Evolutionary conservation across 1,140 invertebrate genomes (phyloP), one percentile per base, ranked within the genome.

Genomic region (Heliconius himera): DNA sequence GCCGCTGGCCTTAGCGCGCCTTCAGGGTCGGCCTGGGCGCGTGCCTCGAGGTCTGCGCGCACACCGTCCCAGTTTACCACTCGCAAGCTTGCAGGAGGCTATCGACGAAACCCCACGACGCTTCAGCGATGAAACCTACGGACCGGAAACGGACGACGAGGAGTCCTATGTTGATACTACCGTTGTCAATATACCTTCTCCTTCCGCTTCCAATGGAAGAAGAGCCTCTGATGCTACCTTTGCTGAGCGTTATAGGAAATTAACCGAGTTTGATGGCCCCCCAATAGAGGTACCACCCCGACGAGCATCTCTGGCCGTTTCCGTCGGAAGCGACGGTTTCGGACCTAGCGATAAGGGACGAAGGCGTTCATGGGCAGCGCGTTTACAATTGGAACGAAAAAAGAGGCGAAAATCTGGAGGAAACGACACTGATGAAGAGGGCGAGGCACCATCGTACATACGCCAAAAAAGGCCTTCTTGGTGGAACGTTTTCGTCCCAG

Each of bases 401-500:
- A 94, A 94, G 84, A 85, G 94, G 70, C 90, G 94, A 73, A 94
- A 94, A 82, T 95, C 94, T 4, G 94, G 93, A 5, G 92, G 90
- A 38, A 92, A 91, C 75, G 93, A 94, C 41, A 95, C 94, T 36
- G 95, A 95, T 83, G 94, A 95, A 60, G 95, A 96, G 76, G 94
- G 89, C 41, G 94, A 95, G 13, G 94, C 95, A n/a, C 93, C 89
- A 9, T 85, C 88, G 20, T 95, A 96, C 84, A 91, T 95, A 4
- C 95, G 97, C 22, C 96, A 97, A 87, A 97, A 97, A 87, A 95
- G 97, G 78, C 96, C 96, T 13, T 98, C 97, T 18, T 98, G 97
- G 97, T 98, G 97, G 97, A 97, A 97, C 88, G 97, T 97, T 41
- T 97, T 98, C 84, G 96, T 97, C 9, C 96, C 96, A 76, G 97